Evolutionary conservation across 2,113 vertebrate species (phyloP), one percentile per base, ranked within the genome.

Genomic region (Columba janthina): DNA sequence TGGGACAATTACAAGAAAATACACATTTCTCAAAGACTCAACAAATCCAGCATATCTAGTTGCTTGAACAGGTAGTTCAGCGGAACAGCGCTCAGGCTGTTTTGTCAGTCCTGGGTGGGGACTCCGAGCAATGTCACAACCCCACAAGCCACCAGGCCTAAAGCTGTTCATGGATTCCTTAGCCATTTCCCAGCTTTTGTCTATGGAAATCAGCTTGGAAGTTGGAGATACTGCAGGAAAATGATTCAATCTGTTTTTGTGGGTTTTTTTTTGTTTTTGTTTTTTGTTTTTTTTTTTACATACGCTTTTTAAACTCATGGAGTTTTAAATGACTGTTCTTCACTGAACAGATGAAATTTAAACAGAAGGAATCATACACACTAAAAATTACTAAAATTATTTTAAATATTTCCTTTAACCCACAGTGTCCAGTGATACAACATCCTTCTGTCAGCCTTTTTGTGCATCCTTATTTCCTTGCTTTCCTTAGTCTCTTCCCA

Each of bases 21-120:
- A 67, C 0, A 0, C 13, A 6, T 38, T 80, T 76, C 29, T 32
- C 7, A 21, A 4, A 0, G 8, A 12, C 31, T 62, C 38, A 20
- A 19, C 46, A 44, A 36, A 31, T 31, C 25, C 46, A 16, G 18
- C 31, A 5, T 42, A 22, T 8, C 22, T 34, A 34, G 42, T 5
- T 34, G 53, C 69, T 73, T 32, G 17, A 42, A 67, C 14, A n/a
- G 10, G 14, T 28, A 44, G n/a, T 7, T 58, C 54, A 56, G 11
- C 24, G 40, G 46, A 51, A 56, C 17, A 50, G 50, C 42, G 24
- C 29, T 40, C 0, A 1, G 48, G 70, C 36, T 60, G 2, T 9
- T 51, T 24, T 8, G 3, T 21, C 28, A 11, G 38, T 56, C n/a
- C 57, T 58, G 54, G 64, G 56, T 36, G 50, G 18, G 50, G 34